Base-by-base conservation (phyloP, 64 coral and sea anemone species). In the Catalaphyllia jardinei region DNA sequence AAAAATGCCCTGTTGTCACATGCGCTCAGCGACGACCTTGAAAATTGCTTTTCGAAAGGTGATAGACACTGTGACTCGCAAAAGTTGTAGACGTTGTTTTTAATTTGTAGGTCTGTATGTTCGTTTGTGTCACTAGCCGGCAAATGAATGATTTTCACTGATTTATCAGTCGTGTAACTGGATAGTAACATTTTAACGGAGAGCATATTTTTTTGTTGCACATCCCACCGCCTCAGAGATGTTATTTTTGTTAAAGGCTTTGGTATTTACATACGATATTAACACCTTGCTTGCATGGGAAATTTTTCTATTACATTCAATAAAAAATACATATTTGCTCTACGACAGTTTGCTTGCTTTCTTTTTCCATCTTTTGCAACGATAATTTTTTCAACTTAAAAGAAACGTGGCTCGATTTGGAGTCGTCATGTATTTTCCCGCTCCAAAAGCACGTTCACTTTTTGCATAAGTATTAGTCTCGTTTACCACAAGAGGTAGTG, bases 251-350 rank as follows among this genome's bases (percentile, higher is more conserved):
- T 76, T 77, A 52, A 89, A 82, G 38, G 22, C 81, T 38, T 71
- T 78, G 35, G 82, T 85, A 93, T 93, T 89, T 89, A 81, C 92
- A 93, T 84, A 93, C 60, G 79, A 84, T 65, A 93, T 89, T 93
- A 93, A 93, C 92, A 93, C 92, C 87, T 89, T 89, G 74, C 62
- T 52, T 52, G 79, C 38, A 24, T 31, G 27, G 29, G 52, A 89
- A 89, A 77, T 67, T 81, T 89, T 93, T 89, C 87, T 89, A 75
- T 93, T 89, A 64, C 92, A 88, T 74, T 82, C 72, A 82, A 93
- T 84, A 89, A 88, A 93, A 77, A 67, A 73, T 46, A 38, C n/a
- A 49, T 88, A 67, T 77, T 67, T 75, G 72, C 55, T 69, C 67
- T 77, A 76, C 57, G 27, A 16, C 16, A 67, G 61, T 69, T 83